Evolutionary conservation across 2,797 vertebrate species (phyloP), one percentile per base, ranked within the genome.

Genomic region (Cirrhinus mrigala): DNA sequence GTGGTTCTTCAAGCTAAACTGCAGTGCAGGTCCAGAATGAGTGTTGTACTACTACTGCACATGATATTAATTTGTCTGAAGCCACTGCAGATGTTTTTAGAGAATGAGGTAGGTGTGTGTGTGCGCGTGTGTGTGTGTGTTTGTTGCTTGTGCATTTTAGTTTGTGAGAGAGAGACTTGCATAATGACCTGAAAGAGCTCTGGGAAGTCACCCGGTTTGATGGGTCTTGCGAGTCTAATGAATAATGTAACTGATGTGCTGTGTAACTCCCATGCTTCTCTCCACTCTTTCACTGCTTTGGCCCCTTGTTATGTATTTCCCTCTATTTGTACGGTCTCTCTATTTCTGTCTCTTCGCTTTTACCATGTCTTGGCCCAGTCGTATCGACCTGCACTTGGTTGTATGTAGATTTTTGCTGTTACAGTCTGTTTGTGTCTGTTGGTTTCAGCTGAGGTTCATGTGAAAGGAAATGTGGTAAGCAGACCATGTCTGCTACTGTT

Each of bases 171-270:
- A 71, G 83, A 33, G 70, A 81, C 79, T 69, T 80, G 83, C 76
- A 81, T 88, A 81, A 88, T 40, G 83, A 87, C 85, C 27, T 81
- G 68, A 85, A 87, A 44, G 73, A 52, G 78, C 76, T 85, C 73
- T 50, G 54, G 58, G 64, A 85, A 56, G 77, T 86, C 71, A 62
- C 77, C 64, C 44, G 7, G 79, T 81, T 74, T 79, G 68, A 85
- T 54, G 85, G 73, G 58, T 83, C 66, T 52, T 82, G 52, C 58
- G 71, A 71, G 76, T 52, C 70, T 82, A 71, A 87, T 91, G 76
- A 91, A 91, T 91, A 88, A 90, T 90, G 64, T 48, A 90, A 76
- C 7, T 16, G 78, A 78, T 82, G 79, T 75, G 46, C 40, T 33
- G 29, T 84, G 79, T 86, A 62, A 81, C 83, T 78, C 79, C 64